Base-by-base conservation (phyloP, 2,797 vertebrate genomes). In the Pelochelys cantorii region DNA sequence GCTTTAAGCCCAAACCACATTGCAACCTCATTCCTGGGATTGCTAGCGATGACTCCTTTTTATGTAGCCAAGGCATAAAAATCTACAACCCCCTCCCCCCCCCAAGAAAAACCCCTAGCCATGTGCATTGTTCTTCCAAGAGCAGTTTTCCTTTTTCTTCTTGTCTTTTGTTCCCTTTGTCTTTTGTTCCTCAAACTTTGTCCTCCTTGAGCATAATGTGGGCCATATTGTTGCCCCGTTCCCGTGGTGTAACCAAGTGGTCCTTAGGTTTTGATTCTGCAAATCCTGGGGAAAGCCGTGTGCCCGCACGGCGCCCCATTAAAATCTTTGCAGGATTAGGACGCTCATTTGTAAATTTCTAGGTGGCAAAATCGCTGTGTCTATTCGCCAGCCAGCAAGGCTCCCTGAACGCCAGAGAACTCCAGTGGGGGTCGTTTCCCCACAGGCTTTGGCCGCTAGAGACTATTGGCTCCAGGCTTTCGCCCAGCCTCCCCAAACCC, bases 31-130 rank as follows among this genome's bases (percentile, higher is more conserved):
- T 31, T 74, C 90, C 60, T 77, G 34, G 83, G 87, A 29, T 88
- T 91, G 83, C 27, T 91, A 94, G 86, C 75, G 92, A 94, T 87
- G 57, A 65, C 42, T 89, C 78, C 83, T 89, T 82, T 95, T 62
- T 90, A 79, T 84, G 78, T 2, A 87, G 68, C 74, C 65, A 94
- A 81, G 10, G 83, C 57, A 89, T 84, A 85, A 27, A 42, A 83
- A 89, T 68, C 27, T 48, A 79, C 10, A 62, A 34, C 42, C 42
- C 42, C 42, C 42, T 48, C 42, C 42, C 42, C 42, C 42, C 42
- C 42, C 80, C 87, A 81, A 68, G 37, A 81, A 93, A 84, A 1
- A 54, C 34, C 80, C 23, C 81, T 1, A 0, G 68, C 71, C n/a
- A 23, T 11, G 11, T 14, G 79, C 88, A 86, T 53, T 1, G 48